These are phyloP conservation scores for Anastrepha ludens DNA, from an alignment of 1,140 invertebrate genomes.

Conservation along the genomic window DNA sequence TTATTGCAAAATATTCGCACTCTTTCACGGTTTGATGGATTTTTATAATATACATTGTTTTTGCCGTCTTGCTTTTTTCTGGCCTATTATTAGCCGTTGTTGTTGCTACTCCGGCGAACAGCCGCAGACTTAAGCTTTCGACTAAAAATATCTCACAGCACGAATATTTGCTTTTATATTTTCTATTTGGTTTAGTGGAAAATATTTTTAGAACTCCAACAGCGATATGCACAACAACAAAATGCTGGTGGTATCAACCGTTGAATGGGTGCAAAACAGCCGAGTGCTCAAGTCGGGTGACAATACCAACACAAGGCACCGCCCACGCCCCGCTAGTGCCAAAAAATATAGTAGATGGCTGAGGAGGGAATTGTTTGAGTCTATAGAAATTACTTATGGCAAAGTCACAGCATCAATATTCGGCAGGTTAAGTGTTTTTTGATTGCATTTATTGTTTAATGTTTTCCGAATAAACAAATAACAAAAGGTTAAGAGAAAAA, in stretches of 20 bases:
- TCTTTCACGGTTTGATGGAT: background rate
- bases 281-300: slow-evolving; percentile 6
- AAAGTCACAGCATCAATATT: no score
- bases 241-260: background rate
- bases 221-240: slow-evolving; percentile 8
- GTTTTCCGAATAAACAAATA: no score
- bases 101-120: background rate
- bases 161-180: slow-evolving; percentile 17
- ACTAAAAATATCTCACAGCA: slow-evolving; percentile 1
- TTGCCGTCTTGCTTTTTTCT: background rate
- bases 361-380: no score
- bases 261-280: slow-evolving; percentile 26
- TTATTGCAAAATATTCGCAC: background rate
- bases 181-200: background rate
- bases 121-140: no score
- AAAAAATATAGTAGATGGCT: no score
- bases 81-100: background rate
- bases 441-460: no score
- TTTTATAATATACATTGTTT: background rate
- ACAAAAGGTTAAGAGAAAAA: no score
- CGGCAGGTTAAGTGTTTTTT: no score
- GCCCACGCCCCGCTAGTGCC: no score
- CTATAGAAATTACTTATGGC: no score
- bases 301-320: no score
- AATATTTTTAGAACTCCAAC: slow-evolving; percentile 44